Conservation (phyloP, 2,113 vertebrate species). For the Saccopteryx bilineata region DNA sequence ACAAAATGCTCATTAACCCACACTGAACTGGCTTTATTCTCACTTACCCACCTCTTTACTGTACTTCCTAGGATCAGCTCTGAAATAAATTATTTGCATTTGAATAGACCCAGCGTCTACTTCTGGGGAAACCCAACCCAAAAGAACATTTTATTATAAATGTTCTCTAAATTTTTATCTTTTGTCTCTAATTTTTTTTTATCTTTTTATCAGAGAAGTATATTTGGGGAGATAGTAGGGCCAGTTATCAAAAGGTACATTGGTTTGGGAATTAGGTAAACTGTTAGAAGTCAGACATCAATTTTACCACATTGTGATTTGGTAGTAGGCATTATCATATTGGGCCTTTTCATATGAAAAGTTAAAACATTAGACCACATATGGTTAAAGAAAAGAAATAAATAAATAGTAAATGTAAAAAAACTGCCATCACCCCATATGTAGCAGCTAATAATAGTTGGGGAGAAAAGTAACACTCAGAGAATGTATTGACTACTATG, state of each 20-base stretch:
- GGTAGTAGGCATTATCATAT: not conserved
- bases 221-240: not conserved
- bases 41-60: not conserved
- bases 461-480: not conserved
- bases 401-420: not conserved
- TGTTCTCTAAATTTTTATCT: not conserved
- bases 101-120: not conserved
- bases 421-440: not conserved
- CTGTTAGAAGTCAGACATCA: not conserved
- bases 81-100: not conserved
- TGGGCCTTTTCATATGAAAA: not conserved
- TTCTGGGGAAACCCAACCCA: not conserved
- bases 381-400: not conserved
- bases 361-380: not conserved
- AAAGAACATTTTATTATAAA: not conserved
- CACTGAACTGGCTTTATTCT: not conserved
- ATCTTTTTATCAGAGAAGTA: not conserved
- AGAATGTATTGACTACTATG: not conserved
- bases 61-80: not conserved
- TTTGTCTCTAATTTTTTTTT: not conserved
- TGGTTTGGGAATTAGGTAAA: conserved; percentile 26
- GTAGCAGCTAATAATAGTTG: not conserved
- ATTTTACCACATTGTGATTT: not conserved
- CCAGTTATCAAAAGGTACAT: not conserved
- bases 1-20: not conserved